phyloP scores from a whole-genome alignment of 2,888 invertebrate species.

The Thelaira solivaga region DNA sequence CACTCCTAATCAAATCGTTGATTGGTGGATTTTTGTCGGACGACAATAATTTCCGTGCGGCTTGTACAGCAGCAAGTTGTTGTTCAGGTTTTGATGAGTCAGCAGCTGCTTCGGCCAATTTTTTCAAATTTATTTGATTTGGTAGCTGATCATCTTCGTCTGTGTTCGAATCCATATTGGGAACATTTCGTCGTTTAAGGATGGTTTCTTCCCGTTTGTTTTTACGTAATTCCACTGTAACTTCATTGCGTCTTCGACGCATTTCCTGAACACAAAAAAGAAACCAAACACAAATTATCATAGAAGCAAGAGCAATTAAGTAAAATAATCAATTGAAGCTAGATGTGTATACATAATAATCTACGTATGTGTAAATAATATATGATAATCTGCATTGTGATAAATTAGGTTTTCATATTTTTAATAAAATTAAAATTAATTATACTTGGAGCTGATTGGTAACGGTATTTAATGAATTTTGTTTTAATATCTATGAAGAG shows the following conservation, averaged over 20 bases:
- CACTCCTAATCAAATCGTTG: conserved; percentile 94
- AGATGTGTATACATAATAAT: no score
- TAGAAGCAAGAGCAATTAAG: background rate
- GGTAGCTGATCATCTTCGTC: conserved; percentile 87
- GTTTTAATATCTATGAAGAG: no score
- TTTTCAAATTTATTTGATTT: conserved; percentile 84
- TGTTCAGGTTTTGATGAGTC: conserved; percentile 87
- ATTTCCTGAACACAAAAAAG: conserved; percentile 89
- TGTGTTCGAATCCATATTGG: conserved; percentile 87
- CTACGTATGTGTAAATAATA: no score
- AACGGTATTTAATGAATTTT: no score
- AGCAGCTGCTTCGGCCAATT: conserved; percentile 91
- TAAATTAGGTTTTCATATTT: no score
- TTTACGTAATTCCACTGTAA: conserved; percentile 97
- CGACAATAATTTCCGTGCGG: conserved; percentile 95
- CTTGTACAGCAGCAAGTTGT: conserved; percentile 94
- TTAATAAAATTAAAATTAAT: no score
- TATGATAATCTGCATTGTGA: no score
- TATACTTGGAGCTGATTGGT: no score
- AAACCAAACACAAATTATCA: background rate
- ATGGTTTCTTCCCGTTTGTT: conserved; percentile 98
- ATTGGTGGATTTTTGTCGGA: conserved; percentile 99
- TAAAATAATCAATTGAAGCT: no score
- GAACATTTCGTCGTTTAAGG: conserved; percentile 97
- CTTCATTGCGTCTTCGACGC: conserved; percentile 97